phyloP scores from a whole-genome alignment of 2,113 vertebrate species.

The Clarias gariepinus region DNA sequence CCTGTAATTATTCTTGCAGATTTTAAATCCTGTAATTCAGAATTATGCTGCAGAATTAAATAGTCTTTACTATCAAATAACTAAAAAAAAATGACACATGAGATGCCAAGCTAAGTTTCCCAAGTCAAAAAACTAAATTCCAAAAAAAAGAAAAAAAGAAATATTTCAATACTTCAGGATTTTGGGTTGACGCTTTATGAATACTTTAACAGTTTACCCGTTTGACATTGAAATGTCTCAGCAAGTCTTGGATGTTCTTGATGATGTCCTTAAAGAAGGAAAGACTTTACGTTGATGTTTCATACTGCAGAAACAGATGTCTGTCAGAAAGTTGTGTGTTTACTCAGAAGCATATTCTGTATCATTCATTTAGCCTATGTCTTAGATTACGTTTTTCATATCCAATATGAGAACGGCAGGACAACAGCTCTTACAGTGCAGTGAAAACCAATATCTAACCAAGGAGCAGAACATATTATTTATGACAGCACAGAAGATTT shows the following conservation, averaged over 20 bases:
- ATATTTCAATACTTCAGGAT: not conserved
- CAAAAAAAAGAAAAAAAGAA: not conserved
- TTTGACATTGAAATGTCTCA: slow-evolving; percentile 1
- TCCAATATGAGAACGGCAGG: slow-evolving; percentile 23
- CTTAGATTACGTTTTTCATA: not conserved
- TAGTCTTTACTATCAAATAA: slow-evolving; percentile 7
- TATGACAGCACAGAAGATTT: slow-evolving; percentile 59
- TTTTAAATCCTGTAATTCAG: slow-evolving; percentile 44
- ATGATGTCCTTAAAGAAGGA: slow-evolving; percentile 54
- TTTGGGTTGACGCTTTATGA: not conserved
- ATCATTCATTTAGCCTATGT: slow-evolving; percentile 19
- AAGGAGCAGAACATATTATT: slow-evolving; percentile 69
- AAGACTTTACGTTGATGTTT: slow-evolving; percentile 64
- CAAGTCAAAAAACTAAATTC: not conserved
- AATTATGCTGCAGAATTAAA: slow-evolving; percentile 30
- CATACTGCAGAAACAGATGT: slow-evolving; percentile 53
- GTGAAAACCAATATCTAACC: slow-evolving; percentile 63
- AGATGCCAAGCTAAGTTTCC: not conserved
- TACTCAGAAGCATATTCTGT: slow-evolving; percentile 17
- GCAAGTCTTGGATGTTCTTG: not conserved
- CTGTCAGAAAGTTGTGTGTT: slow-evolving; percentile 18
- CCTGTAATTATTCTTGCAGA: slow-evolving; percentile 56
- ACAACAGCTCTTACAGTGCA: slow-evolving; percentile 47
- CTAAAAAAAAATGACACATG: not conserved
- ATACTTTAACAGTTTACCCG: not conserved